Base-by-base conservation (phyloP, 2,797 vertebrate species). In the Ptychadena robeensis region DNA sequence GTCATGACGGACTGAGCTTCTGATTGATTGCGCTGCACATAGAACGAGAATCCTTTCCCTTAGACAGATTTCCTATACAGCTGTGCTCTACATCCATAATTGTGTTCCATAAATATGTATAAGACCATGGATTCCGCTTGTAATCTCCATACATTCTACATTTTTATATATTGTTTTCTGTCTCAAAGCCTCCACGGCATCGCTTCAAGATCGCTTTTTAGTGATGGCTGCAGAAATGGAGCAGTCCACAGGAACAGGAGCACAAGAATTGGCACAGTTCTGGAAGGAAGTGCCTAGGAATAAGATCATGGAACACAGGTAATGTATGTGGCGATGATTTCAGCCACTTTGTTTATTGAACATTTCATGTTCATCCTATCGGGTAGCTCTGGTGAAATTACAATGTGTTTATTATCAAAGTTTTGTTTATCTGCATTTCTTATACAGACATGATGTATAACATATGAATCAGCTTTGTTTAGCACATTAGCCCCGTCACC, bases 161-260 rank as follows among this genome's bases (percentile, higher is more conserved):
- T 35, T 8, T 27, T 64, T 2, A 4, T 38, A 31, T 69, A 57
- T 74, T 30, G 11, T n/a, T 44, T 48, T 69, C 14, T 18, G n/a
- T 14, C 34, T 10, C 76, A 15, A 90, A 98, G 96, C 96, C 80
- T 95, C 94, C 87, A 92, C 93, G 38, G 96, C 96, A n/a, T 99
- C 96, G 30, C 94, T 94, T 30, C 96, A 97, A 87, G 97, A 98
- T 91, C 92, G 96, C 37, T 98, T 99, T 88, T 90, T 98, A 87
- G 92, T 99, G 27, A 98, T 99, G 97, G 97, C 96, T 28, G 96
- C 97, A 22, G 97, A 98, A 92, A 97, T 98, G 96, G 96, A 98
- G 35, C 91, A 91, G 79, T 88, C 88, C 2, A 84, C 78, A n/a
- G 91, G 91, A 83, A 87, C 90, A 4, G 92, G 90, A 64, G 83